Base-by-base conservation (phyloP, 2,888 invertebrate species). In the Drosophila ezoana region DNA sequence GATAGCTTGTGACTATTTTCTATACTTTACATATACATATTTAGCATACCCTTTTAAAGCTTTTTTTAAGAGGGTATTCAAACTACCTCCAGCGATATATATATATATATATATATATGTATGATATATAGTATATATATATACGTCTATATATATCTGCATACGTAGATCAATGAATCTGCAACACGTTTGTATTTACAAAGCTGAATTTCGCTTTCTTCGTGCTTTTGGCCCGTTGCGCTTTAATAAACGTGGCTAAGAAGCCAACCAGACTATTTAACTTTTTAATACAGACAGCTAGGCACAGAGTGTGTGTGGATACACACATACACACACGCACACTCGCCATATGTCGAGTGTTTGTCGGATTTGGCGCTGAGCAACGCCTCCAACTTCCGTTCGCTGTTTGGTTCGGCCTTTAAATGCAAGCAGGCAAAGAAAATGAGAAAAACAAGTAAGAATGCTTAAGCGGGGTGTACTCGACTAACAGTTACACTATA, bases 361-460 rank as follows among this genome's bases (percentile, higher is more conserved):
- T 85, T 79, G 79, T 89, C 84, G 72, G 83, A 83, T 72, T 87
- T 84, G 89, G 79, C 73, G 73, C 69, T 70, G 74, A 74, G 87
- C 68, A 87, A 89, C 90, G 90, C 90, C 90, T 90, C 86, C 89
- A 82, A 89, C 90, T 89, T 89, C 90, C 90, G 90, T 89, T 90
- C 78, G 76, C 73, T 70, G 74, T 79, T 78, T 76, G 66, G 56
- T 28, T 64, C 37, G 54, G 37, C 40, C 63, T 79, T 78, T 65
- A 58, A 76, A 65, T 84, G 77, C 63, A 58, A 56, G 43, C 33
- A 49, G 62, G 51, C 44, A 49, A 56, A 35, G 49, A 38, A 54
- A 57, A 49, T 35, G 56, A 56, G 59, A 16, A 33, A 48, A 41
- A 35, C 23, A 16, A 20, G 51, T 5, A 8, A 40, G 14, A 18